Evolutionary conservation across 2,113 vertebrate genomes (phyloP), one percentile per base, ranked within the genome.

Genomic region (Oncorhynchus mykiss): DNA sequence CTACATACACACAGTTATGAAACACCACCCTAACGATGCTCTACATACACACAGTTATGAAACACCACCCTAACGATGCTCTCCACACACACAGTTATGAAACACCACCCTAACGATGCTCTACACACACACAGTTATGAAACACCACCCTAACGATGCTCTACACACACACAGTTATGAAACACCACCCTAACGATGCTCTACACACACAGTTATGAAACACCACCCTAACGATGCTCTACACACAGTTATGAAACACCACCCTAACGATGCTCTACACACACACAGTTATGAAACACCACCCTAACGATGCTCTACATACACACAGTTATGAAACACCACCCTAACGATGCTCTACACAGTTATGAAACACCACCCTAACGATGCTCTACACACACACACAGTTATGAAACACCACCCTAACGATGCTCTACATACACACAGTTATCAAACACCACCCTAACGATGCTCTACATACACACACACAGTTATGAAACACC

Each of bases 361-460:
- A 31, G 31, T 31, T 31, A 0, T 99, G 98, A 74, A 99, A 99
- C 67, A 99, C 97, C 65, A 99, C 98, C 34, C 91, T 78, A 24
- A 87, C 82, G 5, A 27, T 34, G 60, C 54, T 64, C 57, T 16
- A 39, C 62, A 39, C 7, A 39, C 34, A 39, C 34, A 34, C 29
- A 31, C n/a, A n/a, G 34, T 34, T 7, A 0, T 99, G 98, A 74
- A 99, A 99, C 67, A 99, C 97, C 65, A 99, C 98, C 34, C 91
- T 78, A 24, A 87, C 82, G 2, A 27, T 34, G 60, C 54, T 64
- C 57, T 16, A 39, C 62, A 39, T 4, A 39, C 34, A 39, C 34
- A 34, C 29, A 31, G 31, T 31, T 31, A 0, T 99, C 97, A 74
- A 99, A 99, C 67, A 99, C 97, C 65, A 99, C 98, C 34, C 91